Evolutionary conservation across 2,113 vertebrate genomes (phyloP).

Genomic region (Capreolus pygargus): DNA sequence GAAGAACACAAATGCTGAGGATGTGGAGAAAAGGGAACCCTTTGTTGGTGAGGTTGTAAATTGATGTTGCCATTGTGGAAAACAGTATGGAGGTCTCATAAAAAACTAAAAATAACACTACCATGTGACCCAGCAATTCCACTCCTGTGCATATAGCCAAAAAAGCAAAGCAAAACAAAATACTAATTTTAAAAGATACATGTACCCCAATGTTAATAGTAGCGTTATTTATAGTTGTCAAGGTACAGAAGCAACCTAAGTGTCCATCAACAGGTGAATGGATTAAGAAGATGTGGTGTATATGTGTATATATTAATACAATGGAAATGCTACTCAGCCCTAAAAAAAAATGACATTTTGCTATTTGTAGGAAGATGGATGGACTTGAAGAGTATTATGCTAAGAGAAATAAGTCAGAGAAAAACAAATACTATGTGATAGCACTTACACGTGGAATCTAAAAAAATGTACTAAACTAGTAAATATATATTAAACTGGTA

Average conservation of each 20-base stretch:
- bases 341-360: not conserved
- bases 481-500: not conserved
- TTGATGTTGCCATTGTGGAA: not conserved
- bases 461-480: not conserved
- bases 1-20: not conserved
- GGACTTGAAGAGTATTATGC: not conserved
- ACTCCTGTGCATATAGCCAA: not conserved
- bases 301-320: not conserved
- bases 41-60: not conserved
- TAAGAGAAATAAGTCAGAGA: not conserved
- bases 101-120: not conserved
- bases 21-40: not conserved
- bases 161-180: not conserved
- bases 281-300: not conserved
- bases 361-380: not conserved
- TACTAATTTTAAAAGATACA: not conserved
- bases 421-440: not conserved
- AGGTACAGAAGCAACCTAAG: not conserved
- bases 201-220: not conserved
- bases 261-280: not conserved
- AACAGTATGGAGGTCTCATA: not conserved
- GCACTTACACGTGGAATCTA: not conserved
- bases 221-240: not conserved
- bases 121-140: not conserved
- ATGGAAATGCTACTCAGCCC: not conserved